phyloP scores from a whole-genome alignment of 1,140 invertebrate species.

The Lysiphlebus fabarum region DNA sequence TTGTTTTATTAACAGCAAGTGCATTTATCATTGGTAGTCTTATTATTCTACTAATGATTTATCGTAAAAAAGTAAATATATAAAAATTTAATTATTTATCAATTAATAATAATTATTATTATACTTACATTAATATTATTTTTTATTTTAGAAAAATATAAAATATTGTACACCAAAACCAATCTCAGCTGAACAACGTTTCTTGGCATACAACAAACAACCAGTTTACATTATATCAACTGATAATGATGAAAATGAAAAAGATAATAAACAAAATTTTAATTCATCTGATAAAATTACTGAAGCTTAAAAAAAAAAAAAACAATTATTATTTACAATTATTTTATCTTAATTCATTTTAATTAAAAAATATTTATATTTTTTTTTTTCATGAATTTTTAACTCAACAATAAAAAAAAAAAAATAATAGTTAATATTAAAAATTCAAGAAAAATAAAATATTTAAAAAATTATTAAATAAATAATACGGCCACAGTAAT shows the following conservation, averaged over 20 bases:
- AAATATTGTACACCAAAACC: slow-evolving; percentile 37
- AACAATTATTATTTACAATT: too few relatives aligned
- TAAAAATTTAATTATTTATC: too few relatives aligned
- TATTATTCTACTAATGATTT: slow-evolving; percentile 66
- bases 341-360: not conserved
- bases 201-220: slow-evolving; percentile 46
- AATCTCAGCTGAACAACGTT: slow-evolving; percentile 42
- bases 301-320: slow-evolving; percentile 14
- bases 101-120: not conserved
- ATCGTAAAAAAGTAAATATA: slow-evolving; percentile 58
- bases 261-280: slow-evolving; percentile 6
- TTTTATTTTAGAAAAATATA: slow-evolving; percentile 29
- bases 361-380: not conserved
- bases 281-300: slow-evolving; percentile 10
- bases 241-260: slow-evolving; percentile 42
- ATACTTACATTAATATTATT: too few relatives aligned
- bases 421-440: too few relatives aligned
- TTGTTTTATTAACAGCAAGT: slow-evolving; percentile 67
- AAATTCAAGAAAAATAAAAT: too few relatives aligned
- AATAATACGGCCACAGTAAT: slow-evolving; percentile 5
- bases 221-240: slow-evolving; percentile 52
- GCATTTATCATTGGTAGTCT: slow-evolving; percentile 71
- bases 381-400: not conserved
- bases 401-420: not conserved
- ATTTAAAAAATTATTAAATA: too few relatives aligned